A percentile compares a stretch with the other conserved stretches of the same genome.
These are phyloP conservation scores for Lates calcarifer DNA, from an alignment of 2,113 vertebrate species.

Conservation along the genomic window DNA sequence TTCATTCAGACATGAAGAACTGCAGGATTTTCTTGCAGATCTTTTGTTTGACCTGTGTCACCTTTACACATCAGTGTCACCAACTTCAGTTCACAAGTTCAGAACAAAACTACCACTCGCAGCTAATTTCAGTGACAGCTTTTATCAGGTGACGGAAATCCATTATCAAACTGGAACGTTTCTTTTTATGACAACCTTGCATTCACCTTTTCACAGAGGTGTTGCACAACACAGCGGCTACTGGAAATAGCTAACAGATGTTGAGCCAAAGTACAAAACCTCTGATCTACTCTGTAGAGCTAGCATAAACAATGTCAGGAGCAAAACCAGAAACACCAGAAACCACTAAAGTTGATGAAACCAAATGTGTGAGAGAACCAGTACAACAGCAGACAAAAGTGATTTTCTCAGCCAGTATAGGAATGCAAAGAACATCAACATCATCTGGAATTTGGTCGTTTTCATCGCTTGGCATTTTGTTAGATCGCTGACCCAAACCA, in stretches of 20 bases:
- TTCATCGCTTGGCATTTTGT: slow-evolving; percentile 18
- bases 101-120: not conserved
- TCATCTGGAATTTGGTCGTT: slow-evolving; percentile 29
- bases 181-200: slow-evolving; percentile 17
- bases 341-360: slow-evolving; percentile 23
- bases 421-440: slow-evolving; percentile 34
- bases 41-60: not conserved
- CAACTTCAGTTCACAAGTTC: not conserved
- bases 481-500: slow-evolving; percentile 43
- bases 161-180: not conserved
- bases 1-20: not conserved
- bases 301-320: slow-evolving; percentile 24
- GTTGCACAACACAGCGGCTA: slow-evolving; percentile 13
- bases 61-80: not conserved
- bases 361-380: slow-evolving; percentile 8
- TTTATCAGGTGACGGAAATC: slow-evolving; percentile 4
- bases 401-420: slow-evolving; percentile 18
- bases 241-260: slow-evolving; percentile 64
- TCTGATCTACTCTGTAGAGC: slow-evolving; percentile 40
- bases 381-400: slow-evolving; percentile 2
- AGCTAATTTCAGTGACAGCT: not conserved
- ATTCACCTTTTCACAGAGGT: slow-evolving; percentile 14
- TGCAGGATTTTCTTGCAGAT: not conserved
- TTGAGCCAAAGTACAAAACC: slow-evolving; percentile 16
- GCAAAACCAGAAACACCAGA: slow-evolving; percentile 40